These are phyloP conservation scores for Pterocles gutturalis DNA, from an alignment of 2,113 vertebrate genomes.

Conservation along the genomic window DNA sequence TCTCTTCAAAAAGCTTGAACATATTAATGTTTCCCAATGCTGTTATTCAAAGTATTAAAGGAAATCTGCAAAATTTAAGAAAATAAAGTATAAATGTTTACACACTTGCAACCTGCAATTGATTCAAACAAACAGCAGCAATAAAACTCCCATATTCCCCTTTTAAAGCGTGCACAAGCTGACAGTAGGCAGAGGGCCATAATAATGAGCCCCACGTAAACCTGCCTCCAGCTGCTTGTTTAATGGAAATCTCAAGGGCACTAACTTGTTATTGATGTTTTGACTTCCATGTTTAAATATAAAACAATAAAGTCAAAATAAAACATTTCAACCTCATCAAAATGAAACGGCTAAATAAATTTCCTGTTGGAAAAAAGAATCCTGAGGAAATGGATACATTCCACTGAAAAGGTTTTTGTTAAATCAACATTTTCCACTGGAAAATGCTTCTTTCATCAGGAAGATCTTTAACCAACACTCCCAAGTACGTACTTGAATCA, in stretches of 20 bases:
- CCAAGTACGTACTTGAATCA: background rate
- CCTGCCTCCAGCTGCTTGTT: slow-evolving; percentile 6
- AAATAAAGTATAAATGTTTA: background rate
- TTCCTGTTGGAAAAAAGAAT: background rate
- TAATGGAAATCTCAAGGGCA: slow-evolving; percentile 16
- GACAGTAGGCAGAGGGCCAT: background rate
- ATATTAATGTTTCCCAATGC: background rate
- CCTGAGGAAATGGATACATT: slow-evolving; percentile 31
- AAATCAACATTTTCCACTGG: background rate
- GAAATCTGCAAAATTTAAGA: background rate
- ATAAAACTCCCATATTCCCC: background rate
- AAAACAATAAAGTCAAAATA: background rate
- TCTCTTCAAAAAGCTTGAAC: background rate
- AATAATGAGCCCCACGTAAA: background rate
- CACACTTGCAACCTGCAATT: background rate
- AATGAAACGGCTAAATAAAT: background rate
- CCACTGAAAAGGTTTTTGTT: background rate
- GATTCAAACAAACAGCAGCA: background rate
- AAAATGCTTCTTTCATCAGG: background rate
- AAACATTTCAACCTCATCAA: slow-evolving; percentile 5
- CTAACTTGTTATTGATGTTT: slow-evolving; percentile 25
- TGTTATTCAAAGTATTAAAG: background rate
- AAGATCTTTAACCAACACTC: background rate
- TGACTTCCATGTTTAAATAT: slow-evolving; percentile 2
- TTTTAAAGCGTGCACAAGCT: background rate